These are phyloP conservation scores for Erethizon dorsatum DNA, from an alignment of 2,797 vertebrate species.

Conservation along the genomic window DNA sequence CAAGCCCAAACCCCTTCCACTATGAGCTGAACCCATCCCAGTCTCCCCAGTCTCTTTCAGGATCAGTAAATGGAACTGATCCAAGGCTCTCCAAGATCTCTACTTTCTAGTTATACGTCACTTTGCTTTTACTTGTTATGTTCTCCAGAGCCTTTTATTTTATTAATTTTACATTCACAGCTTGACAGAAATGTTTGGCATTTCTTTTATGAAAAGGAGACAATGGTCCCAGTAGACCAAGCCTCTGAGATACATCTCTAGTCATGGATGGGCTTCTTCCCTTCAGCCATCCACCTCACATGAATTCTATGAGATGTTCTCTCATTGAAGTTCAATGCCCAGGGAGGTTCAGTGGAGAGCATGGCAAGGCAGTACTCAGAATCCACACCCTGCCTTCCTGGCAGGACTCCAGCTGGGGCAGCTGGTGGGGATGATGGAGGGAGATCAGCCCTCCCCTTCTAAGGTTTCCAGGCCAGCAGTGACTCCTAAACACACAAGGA, in stretches of 20 bases:
- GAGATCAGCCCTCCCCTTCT: not conserved
- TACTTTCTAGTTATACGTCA: not conserved
- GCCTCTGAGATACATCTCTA: not conserved
- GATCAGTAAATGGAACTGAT: not conserved
- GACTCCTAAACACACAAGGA: not conserved
- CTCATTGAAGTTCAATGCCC: not conserved
- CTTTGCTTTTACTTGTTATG: not conserved
- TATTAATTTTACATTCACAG: conserved; percentile 12
- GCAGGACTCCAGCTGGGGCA: not conserved
- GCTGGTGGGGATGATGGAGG: too few relatives aligned
- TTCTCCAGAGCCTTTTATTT: conserved; percentile 19
- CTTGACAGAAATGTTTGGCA: not conserved
- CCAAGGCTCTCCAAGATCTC: not conserved
- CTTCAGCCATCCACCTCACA: not conserved
- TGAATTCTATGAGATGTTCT: not conserved
- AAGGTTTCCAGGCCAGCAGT: not conserved
- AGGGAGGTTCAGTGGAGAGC: not conserved
- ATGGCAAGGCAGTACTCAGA: accelerated
- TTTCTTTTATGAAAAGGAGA: conserved; percentile 8
- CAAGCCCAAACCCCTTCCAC: accelerated
- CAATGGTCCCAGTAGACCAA: not conserved
- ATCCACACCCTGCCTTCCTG: not conserved
- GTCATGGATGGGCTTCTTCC: not conserved
- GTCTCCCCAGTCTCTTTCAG: not conserved
- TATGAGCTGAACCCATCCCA: not conserved